Percentiles rank a stretch among this genome's conserved stretches.
Conservation (phyloP, 2,888 invertebrate genomes). For the Epistrophe eligans region DNA sequence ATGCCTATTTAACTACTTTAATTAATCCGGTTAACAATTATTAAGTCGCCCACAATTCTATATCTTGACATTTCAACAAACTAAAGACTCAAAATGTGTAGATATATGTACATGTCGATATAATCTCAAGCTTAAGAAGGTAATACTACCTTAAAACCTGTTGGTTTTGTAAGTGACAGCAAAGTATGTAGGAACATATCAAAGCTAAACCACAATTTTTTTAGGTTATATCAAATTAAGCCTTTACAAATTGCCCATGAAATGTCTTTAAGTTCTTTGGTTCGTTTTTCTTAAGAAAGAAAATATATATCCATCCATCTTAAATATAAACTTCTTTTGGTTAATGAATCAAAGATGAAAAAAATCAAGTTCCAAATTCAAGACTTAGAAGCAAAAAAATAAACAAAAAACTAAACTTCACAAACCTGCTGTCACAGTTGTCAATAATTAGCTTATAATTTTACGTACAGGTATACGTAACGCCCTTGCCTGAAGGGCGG, state of each 20-base stretch:
- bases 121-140: not conserved
- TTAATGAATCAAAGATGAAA: not conserved
- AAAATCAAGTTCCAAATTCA: not conserved
- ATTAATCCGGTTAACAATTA: not conserved
- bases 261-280: too few relatives aligned
- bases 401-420: not conserved
- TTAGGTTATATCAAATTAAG: too few relatives aligned
- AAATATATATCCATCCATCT: not conserved
- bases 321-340: not conserved
- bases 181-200: too few relatives aligned
- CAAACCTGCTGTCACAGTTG: not conserved
- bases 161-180: not conserved
- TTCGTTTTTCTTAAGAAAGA: too few relatives aligned
- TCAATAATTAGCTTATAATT: not conserved
- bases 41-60: not conserved
- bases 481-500: conserved; percentile 24
- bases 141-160: not conserved
- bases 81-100: not conserved
- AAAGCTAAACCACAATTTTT: too few relatives aligned
- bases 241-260: too few relatives aligned
- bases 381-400: not conserved
- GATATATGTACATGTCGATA: not conserved
- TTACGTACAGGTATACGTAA: not conserved
- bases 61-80: not conserved
- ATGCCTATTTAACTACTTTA: not conserved